Conservation (phyloP, 2,888 invertebrate species). For the Tiliacea citrago region DNA sequence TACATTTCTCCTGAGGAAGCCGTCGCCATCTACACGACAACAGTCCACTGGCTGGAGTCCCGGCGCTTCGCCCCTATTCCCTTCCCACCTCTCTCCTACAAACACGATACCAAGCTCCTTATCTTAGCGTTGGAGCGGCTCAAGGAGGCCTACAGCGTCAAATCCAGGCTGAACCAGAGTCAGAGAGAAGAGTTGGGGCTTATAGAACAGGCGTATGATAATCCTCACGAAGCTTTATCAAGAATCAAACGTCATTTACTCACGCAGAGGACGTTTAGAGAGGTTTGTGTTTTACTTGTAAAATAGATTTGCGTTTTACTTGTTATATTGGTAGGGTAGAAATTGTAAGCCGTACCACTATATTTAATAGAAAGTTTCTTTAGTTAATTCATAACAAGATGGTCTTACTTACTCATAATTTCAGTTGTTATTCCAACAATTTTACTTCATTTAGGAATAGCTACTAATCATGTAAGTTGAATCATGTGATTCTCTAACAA, state of each 20-base stretch:
- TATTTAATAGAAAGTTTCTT: not conserved
- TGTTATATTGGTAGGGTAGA: not conserved
- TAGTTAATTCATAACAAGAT: not conserved
- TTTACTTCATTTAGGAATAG: too few species aligned
- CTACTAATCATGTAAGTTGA: not conserved
- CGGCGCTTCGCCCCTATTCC: slow-evolving; percentile 99
- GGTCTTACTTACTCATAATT: not conserved
- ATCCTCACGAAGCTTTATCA: slow-evolving; percentile 99
- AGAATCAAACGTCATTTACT: slow-evolving; percentile 99
- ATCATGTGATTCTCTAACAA: not conserved
- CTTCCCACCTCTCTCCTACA: slow-evolving; percentile 99
- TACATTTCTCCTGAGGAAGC: slow-evolving; percentile 99
- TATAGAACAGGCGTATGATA: slow-evolving; percentile 99
- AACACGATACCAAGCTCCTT: slow-evolving; percentile 99
- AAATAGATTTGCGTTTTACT: not conserved
- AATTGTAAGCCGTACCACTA: not conserved
- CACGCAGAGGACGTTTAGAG: slow-evolving; percentile 99
- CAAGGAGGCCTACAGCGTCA: slow-evolving; percentile 99
- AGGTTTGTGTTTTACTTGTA: slow-evolving; percentile 90
- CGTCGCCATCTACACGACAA: slow-evolving; percentile 99
- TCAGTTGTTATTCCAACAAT: not conserved
- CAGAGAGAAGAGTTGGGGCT: slow-evolving; percentile 99
- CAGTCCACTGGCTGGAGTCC: slow-evolving; percentile 99
- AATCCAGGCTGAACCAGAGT: slow-evolving; percentile 99
- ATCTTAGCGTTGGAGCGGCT: slow-evolving; percentile 98